Conservation (phyloP, 2,888 invertebrate genomes). For the Chalcosyrphus nemorum region DNA sequence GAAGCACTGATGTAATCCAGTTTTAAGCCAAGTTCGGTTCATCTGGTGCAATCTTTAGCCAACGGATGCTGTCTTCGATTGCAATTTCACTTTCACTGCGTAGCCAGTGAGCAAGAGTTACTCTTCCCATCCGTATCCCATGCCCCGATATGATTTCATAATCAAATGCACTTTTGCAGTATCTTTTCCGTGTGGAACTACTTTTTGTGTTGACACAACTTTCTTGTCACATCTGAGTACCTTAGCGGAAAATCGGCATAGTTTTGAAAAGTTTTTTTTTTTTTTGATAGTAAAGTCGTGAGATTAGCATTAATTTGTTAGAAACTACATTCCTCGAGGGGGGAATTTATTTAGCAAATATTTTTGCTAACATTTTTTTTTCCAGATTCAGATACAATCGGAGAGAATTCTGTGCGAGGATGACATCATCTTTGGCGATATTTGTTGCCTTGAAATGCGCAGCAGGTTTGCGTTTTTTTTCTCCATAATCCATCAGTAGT, state of each 20-base stretch:
- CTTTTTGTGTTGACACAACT: not conserved
- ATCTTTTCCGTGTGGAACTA: conserved; percentile 1
- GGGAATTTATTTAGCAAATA: conserved; percentile 32
- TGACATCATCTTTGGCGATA: conserved; percentile 57
- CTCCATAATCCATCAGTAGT: conserved; percentile 22
- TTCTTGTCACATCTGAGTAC: not conserved
- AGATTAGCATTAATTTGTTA: conserved; percentile 61
- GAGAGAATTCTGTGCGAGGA: conserved; percentile 25
- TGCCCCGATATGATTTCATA: conserved; percentile 17
- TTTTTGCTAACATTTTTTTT: conserved; percentile 1
- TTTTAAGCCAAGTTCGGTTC: conserved; percentile 8
- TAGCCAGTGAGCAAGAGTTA: conserved; percentile 7
- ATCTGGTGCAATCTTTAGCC: conserved; percentile 22
- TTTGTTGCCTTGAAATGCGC: conserved; percentile 50
- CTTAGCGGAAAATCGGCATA: conserved; percentile 38
- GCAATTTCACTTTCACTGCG: conserved; percentile 62
- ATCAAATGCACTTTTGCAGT: conserved; percentile 7
- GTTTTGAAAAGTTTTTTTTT: conserved; percentile 40
- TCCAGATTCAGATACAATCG: conserved; percentile 4
- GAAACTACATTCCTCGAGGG: not conserved
- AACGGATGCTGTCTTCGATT: not conserved
- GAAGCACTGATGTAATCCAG: conserved; percentile 43
- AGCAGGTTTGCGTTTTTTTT: conserved; percentile 32
- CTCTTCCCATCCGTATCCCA: conserved; percentile 3
- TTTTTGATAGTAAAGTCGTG: conserved; percentile 57